Base-by-base conservation (phyloP, 2,888 invertebrate species). In the Cyaniris semiargus region DNA sequence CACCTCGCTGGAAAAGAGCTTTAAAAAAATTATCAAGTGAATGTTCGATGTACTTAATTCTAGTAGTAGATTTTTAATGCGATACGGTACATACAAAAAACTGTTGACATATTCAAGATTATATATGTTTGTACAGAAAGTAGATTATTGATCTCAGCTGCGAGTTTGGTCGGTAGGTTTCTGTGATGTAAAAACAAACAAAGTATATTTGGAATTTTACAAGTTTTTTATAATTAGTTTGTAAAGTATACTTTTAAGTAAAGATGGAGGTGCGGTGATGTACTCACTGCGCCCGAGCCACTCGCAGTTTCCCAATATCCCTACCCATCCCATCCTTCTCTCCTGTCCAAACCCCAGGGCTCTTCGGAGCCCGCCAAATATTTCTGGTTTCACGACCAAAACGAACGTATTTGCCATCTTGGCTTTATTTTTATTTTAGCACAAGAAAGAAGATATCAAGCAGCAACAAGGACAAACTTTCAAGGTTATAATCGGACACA, bases 171-270 rank as follows among this genome's bases (percentile, higher is more conserved):
- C 85, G 82, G 82, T 84, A 86, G 87, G 88, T 87, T 91, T 91
- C 93, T 94, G 94, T 94, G 92, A 94, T 94, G 93, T 94, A 94
- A 93, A 93, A 92, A 88, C 70, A 84, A 86, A 89, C 90, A 86
- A 87, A 91, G 90, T 89, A 93, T 93, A 93, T 93, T 93, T 93
- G 90, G 90, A 90, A 90, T 92, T 91, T 93, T 93, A 94, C 93
- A 93, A 93, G 91, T 91, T 93, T 94, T 92, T 94, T 92, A 93
- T 93, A 93, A 92, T 93, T 93, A 92, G 92, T 93, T 92, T 89
- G 90, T 91, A 92, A 90, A 89, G 88, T 90, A 89, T 91, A 92
- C 88, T 90, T 85, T 90, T 93, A 93, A 93, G 93, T 89, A 89
- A 91, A 93, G 91, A 87, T 89, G 88, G 86, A 84, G 85, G 84